These are phyloP conservation scores for Augochlorella aurata DNA, from an alignment of 2,888 invertebrate species.

Conservation along the genomic window DNA sequence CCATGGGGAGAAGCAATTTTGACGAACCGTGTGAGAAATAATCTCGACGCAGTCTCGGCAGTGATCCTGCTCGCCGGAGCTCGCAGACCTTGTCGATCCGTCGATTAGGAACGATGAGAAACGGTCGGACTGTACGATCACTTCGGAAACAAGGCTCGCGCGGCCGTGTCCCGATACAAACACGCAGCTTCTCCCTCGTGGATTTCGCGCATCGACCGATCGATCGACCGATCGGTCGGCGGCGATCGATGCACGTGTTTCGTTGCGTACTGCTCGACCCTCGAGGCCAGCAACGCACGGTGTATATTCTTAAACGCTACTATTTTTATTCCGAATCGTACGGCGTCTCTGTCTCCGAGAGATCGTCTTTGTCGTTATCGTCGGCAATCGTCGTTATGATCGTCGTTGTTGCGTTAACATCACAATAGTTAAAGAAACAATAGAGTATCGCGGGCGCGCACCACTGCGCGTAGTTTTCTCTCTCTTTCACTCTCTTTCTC, in stretches of 20 bases:
- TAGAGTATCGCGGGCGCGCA: conserved; percentile 45
- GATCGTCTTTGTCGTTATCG: conserved; percentile 16
- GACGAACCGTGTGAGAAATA: neutral
- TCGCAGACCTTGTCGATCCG: neutral
- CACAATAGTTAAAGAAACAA: conserved; percentile 79
- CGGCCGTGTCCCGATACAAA: neutral
- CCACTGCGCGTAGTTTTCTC: neutral
- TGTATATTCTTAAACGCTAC: conserved; percentile 77
- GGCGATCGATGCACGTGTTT: conserved; percentile 8
- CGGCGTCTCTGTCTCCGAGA: neutral
- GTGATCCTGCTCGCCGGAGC: neutral
- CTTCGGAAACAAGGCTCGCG: conserved; percentile 10
- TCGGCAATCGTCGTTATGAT: conserved; percentile 15
- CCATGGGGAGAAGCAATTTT: neutral
- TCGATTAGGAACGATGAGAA: conserved; percentile 18
- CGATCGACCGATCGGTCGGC: conserved; percentile 10
- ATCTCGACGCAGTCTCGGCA: neutral
- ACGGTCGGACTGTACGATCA: neutral
- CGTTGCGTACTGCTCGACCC: conserved; percentile 66
- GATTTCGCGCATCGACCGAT: conserved; percentile 1
- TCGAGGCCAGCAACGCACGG: conserved; percentile 77
- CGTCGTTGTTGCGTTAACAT: conserved; percentile 41
- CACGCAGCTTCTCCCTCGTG: neutral
- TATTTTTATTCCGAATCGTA: conserved; percentile 76
- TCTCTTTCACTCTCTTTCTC: neutral